A percentile compares a stretch with the other conserved stretches of the same genome.
Evolutionary conservation across 2,113 vertebrate species (phyloP).

Genomic region (Phylloscopus trochiloides): DNA sequence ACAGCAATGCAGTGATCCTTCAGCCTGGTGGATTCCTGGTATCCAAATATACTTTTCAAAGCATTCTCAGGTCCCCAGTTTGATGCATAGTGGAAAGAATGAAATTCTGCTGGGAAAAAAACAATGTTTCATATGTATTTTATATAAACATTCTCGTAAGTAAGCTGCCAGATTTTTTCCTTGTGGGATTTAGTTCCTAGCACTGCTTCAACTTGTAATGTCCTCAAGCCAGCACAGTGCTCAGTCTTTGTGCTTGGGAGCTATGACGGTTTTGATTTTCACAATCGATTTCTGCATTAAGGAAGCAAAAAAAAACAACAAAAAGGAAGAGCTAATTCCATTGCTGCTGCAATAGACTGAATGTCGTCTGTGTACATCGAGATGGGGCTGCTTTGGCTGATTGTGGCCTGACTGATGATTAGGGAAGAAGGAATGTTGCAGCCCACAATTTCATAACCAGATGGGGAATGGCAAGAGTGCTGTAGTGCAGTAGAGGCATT

Average conservation of each 20-base stretch:
- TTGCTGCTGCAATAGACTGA: neutral
- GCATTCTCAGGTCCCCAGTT: neutral
- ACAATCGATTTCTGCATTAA: neutral
- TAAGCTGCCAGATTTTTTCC: neutral
- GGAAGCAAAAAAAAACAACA: neutral
- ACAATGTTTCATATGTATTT: neutral
- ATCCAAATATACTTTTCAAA: neutral
- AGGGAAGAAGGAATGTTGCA: neutral
- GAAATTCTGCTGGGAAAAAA: neutral
- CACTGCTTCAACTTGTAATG: neutral
- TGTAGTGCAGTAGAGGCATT: neutral
- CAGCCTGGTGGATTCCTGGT: neutral
- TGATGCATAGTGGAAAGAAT: neutral
- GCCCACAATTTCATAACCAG: neutral
- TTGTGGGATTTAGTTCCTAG: neutral
- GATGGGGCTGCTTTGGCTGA: neutral
- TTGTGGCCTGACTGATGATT: neutral
- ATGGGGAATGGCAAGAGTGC: neutral
- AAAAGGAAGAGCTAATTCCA: neutral
- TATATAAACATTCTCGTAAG: neutral
- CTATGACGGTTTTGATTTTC: neutral
- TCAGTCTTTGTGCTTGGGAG: neutral
- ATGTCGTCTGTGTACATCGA: neutral
- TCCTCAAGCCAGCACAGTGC: neutral
- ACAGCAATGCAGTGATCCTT: neutral